These are phyloP conservation scores for Boleophthalmus pectinirostris DNA, from an alignment of 2,113 vertebrate species.

Conservation along the genomic window DNA sequence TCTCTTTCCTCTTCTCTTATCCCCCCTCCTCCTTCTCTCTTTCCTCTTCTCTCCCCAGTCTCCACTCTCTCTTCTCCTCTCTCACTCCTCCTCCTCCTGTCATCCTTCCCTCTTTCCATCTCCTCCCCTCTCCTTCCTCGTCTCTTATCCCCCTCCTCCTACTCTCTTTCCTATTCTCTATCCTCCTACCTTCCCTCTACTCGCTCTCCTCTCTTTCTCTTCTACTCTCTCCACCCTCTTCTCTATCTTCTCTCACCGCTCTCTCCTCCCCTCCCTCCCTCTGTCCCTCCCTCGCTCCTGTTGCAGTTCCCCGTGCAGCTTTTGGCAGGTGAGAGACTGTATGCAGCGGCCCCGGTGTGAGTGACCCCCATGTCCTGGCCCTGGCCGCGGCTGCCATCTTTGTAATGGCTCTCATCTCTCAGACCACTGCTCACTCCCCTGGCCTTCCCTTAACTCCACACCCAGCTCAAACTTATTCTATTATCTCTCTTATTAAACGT, in stretches of 20 bases:
- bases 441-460: constrained; percentile 11
- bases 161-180: too few species aligned
- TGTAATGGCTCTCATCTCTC: constrained; percentile 67
- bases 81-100: too few species aligned
- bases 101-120: too few species aligned
- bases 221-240: too few species aligned
- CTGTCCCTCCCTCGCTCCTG: constrained; percentile 7
- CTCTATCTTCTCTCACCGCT: neutral
- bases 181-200: too few species aligned
- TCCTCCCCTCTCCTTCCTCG: too few species aligned
- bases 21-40: too few species aligned
- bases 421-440: constrained; percentile 33
- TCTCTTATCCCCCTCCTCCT: too few species aligned
- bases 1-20: too few species aligned
- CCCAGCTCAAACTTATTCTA: constrained; percentile 27
- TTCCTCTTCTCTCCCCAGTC: too few species aligned
- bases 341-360: constrained; percentile 62
- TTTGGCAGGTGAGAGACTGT: constrained; percentile 56
- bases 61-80: too few species aligned
- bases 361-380: constrained; percentile 66
- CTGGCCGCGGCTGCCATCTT: constrained; percentile 57
- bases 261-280: neutral
- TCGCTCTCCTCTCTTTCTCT: too few species aligned
- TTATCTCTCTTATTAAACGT: constrained; percentile 44
- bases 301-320: constrained; percentile 55